Percentiles rank a stretch among this genome's conserved stretches.
phyloP scores from a whole-genome alignment of 2,888 invertebrate genomes.

The Chrysolina americana region DNA sequence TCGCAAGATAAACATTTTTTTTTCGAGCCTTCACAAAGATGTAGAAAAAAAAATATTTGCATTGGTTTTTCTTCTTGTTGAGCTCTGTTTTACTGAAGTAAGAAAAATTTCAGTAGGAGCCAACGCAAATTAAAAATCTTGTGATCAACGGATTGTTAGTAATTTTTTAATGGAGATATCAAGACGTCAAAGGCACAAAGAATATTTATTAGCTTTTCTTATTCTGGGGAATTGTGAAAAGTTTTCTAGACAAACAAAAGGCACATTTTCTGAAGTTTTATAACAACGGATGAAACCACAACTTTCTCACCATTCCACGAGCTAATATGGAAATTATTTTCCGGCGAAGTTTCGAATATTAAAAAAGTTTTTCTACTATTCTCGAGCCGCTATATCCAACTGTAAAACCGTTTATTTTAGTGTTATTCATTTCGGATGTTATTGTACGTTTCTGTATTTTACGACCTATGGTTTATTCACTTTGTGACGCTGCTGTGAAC shows the following conservation, averaged over 20 bases:
- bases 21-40: no score
- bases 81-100: no score
- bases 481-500: no score
- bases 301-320: neutral
- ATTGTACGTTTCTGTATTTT: neutral
- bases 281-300: neutral
- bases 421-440: neutral
- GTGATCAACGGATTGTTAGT: no score
- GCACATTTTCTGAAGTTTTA: slow-evolving; percentile 1
- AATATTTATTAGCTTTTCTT: neutral
- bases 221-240: neutral
- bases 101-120: no score
- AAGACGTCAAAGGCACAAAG: neutral
- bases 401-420: neutral
- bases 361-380: neutral
- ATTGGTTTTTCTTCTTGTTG: no score
- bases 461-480: neutral
- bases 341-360: slow-evolving; percentile 1
- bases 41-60: no score
- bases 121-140: no score
- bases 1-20: no score
- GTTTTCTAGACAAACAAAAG: neutral
- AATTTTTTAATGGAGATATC: neutral
- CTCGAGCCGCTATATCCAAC: neutral
- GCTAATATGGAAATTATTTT: slow-evolving; percentile 2